Evolutionary conservation across 2,888 invertebrate species (phyloP).

Genomic region (Chromoteleia sp.): DNA sequence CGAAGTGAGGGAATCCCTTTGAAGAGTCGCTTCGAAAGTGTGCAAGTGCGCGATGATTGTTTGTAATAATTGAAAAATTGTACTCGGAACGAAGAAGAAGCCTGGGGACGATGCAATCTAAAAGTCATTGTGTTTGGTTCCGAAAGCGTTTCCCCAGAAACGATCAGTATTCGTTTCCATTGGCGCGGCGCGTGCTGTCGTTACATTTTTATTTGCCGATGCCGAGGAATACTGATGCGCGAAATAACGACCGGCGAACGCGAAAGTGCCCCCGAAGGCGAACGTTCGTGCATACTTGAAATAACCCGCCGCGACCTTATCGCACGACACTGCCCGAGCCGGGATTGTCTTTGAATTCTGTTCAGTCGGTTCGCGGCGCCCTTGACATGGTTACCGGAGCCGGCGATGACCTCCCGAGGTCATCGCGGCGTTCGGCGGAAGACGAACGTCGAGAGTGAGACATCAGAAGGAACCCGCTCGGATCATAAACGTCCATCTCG

Average conservation of each 20-base stretch:
- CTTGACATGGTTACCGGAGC: slow-evolving; percentile 72
- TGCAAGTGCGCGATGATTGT: too few relatives aligned
- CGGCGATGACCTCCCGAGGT: slow-evolving; percentile 67
- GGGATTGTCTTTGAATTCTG: slow-evolving; percentile 39
- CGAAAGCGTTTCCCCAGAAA: slow-evolving; percentile 30
- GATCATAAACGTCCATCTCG: slow-evolving; percentile 34
- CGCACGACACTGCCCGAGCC: slow-evolving; percentile 11
- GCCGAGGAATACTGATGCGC: slow-evolving; percentile 56
- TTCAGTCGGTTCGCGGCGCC: slow-evolving; percentile 59
- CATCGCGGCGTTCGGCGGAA: slow-evolving; percentile 34
- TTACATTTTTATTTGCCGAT: slow-evolving; percentile 49
- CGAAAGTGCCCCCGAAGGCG: slow-evolving; percentile 60
- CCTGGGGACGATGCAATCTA: background rate
- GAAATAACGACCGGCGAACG: slow-evolving; percentile 33
- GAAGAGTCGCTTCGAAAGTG: too few relatives aligned
- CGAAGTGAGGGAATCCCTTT: too few relatives aligned
- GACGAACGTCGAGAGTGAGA: slow-evolving; percentile 28
- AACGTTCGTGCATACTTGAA: slow-evolving; percentile 56
- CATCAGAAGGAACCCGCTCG: slow-evolving; percentile 6
- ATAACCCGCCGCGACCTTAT: slow-evolving; percentile 49
- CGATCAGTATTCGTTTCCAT: slow-evolving; percentile 49
- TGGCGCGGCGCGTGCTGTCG: slow-evolving; percentile 49
- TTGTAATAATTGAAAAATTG: slow-evolving; percentile 9
- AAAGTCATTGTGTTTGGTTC: background rate
- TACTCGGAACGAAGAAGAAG: slow-evolving; percentile 1